phyloP scores from a whole-genome alignment of 2,113 vertebrate genomes.

The Erythrocercus mccallii region DNA sequence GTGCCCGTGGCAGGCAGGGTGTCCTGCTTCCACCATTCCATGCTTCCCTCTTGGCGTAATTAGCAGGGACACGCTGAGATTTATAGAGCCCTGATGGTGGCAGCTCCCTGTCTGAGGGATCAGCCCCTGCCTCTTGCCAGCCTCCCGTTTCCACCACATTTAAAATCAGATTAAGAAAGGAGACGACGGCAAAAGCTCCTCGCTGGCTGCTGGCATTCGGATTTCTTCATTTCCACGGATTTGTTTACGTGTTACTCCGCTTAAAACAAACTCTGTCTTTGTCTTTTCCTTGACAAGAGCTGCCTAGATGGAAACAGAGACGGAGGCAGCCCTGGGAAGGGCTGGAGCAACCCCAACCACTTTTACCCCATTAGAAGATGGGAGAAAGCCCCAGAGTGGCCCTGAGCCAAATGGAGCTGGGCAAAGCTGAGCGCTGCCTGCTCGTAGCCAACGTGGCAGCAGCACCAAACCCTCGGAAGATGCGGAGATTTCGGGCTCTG shows the following conservation, averaged over 20 bases:
- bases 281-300: background rate
- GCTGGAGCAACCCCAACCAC: background rate
- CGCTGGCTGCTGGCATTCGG: background rate
- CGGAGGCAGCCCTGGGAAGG: background rate
- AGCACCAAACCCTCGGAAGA: background rate
- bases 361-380: background rate
- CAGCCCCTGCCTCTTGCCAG: conserved; percentile 20
- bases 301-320: background rate
- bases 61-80: conserved; percentile 30
- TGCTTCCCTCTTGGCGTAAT: conserved; percentile 48
- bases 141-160: background rate
- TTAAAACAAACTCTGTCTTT: conserved; percentile 6
- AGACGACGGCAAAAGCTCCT: background rate
- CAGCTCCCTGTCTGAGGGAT: background rate
- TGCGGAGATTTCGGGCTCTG: conserved; percentile 24
- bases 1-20: background rate
- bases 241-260: background rate
- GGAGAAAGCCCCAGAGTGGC: background rate
- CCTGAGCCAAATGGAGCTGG: background rate
- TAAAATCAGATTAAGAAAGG: conserved; percentile 5
- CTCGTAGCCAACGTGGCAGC: background rate
- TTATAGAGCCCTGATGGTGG: background rate
- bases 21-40: conserved; percentile 20
- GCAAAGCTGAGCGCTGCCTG: conserved; percentile 3
- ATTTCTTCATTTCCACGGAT: background rate